These are phyloP conservation scores for Tachina grossa DNA, from an alignment of 2,888 invertebrate genomes.

Conservation along the genomic window DNA sequence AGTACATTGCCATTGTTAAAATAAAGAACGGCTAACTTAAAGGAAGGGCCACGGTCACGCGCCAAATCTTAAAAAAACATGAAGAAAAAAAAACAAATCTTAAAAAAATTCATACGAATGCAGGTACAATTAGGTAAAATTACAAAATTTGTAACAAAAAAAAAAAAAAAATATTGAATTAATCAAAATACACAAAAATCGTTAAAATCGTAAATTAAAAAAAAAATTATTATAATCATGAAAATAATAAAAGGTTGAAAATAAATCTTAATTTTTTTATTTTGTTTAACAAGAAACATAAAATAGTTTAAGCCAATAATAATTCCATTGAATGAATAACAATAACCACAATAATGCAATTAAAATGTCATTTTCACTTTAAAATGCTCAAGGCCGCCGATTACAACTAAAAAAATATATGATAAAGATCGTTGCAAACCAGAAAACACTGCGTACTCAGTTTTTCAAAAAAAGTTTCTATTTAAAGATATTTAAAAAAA, in stretches of 20 bases:
- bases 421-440: no score
- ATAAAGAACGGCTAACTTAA: slow-evolving; percentile 2
- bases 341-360: slow-evolving; percentile 49
- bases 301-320: slow-evolving; percentile 1
- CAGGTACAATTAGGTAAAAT: slow-evolving; percentile 49
- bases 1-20: background rate
- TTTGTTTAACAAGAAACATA: background rate
- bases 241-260: background rate
- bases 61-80: slow-evolving; percentile 36
- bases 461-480: no score
- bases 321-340: slow-evolving; percentile 26
- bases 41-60: slow-evolving; percentile 56
- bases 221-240: background rate
- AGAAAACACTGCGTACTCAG: no score
- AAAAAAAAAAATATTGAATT: slow-evolving; percentile 24
- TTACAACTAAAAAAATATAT: no score
- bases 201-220: background rate
- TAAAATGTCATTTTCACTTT: slow-evolving; percentile 56
- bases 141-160: slow-evolving; percentile 27
- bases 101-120: slow-evolving; percentile 1
- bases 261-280: background rate
- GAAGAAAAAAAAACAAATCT: background rate
- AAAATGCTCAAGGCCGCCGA: no score
- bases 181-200: slow-evolving; percentile 2
- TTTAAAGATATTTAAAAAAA: no score